Evolutionary conservation across 2,888 invertebrate species (phyloP), one percentile per base, ranked within the genome.

Genomic region (Mesorhabditis spiculigera): DNA sequence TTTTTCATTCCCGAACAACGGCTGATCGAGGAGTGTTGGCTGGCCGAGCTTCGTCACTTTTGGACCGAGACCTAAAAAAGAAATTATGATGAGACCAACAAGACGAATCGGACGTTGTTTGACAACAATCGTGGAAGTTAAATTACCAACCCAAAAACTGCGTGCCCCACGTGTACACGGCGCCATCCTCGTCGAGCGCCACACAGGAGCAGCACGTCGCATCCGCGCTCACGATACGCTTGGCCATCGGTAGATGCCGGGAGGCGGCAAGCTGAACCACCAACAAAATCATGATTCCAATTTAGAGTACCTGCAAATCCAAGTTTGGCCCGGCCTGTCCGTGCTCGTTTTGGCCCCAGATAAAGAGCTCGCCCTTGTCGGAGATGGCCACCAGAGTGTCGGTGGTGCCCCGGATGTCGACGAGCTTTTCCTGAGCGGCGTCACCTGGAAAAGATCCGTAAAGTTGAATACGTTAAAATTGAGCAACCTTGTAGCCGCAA

Each of bases 261-360:
- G 76, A 74, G 50, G 67, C 43, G 58, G 66, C 66, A 41, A 77
- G 45, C 77, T 77, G 28, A 28, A 61, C 3, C 10, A 63, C 0
- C n/a, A 10, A 63, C 10, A 28, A 10, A n/a, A 4, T 10, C 10
- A 63, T 28, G 63, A 10, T 58, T 10, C 58, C n/a, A 63, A 16
- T 13, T 28, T n/a, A 10, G n/a, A 50, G 58, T 44, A 73, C 78
- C 73, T 76, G 78, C 58, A 80, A 75, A 42, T 77, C 68, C 5
- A 72, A 71, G 10, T 68, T 73, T 4, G 72, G 67, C 43, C 73
- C 71, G 43, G 81, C 72, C 67, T 84, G 84, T 3, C 77, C 76
- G 69, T 83, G 84, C 69, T 84, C 84, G 41, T 78, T 81, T 68
- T 83, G 82, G 5, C 84, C 84, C 84, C 84, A 84, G n/a, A 81